These are phyloP conservation scores for Bombus vancouverensis DNA, from an alignment of 1,140 invertebrate species.

Conservation along the genomic window DNA sequence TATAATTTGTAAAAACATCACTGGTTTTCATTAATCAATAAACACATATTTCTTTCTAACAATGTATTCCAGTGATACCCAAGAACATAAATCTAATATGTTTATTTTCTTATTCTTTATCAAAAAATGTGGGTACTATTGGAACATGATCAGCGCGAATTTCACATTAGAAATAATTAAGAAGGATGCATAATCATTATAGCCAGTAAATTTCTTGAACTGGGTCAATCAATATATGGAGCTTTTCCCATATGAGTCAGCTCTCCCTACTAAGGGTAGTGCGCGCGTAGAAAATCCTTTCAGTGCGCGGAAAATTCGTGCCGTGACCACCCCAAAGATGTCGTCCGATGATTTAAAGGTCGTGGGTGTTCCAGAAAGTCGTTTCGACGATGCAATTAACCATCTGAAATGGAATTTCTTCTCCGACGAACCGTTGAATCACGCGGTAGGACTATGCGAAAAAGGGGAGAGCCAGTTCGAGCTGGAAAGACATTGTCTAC, in stretches of 20 bases:
- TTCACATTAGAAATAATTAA: slow-evolving; percentile 15
- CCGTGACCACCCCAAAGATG: slow-evolving; percentile 69
- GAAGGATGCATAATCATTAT: slow-evolving; percentile 35
- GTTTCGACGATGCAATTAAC: slow-evolving; percentile 85
- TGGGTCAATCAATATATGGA: slow-evolving; percentile 82
- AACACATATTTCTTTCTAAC: neutral
- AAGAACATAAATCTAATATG: neutral
- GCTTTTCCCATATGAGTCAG: slow-evolving; percentile 67
- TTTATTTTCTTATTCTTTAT: neutral
- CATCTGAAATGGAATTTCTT: slow-evolving; percentile 89
- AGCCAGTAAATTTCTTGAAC: slow-evolving; percentile 68
- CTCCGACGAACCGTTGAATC: slow-evolving; percentile 91
- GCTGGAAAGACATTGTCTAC: slow-evolving; percentile 88
- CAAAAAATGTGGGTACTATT: neutral
- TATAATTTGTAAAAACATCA: neutral
- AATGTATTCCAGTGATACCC: neutral
- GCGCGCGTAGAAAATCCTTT: slow-evolving; percentile 67
- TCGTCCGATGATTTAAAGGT: slow-evolving; percentile 71
- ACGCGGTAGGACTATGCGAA: slow-evolving; percentile 87
- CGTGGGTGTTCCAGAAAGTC: slow-evolving; percentile 80
- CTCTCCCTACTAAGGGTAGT: slow-evolving; percentile 67
- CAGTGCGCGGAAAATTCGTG: slow-evolving; percentile 69
- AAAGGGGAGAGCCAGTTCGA: slow-evolving; percentile 86
- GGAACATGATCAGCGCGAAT: neutral
- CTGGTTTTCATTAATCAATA: neutral